Conservation (phyloP, 2,797 vertebrate genomes). For the Sciurus carolinensis region DNA sequence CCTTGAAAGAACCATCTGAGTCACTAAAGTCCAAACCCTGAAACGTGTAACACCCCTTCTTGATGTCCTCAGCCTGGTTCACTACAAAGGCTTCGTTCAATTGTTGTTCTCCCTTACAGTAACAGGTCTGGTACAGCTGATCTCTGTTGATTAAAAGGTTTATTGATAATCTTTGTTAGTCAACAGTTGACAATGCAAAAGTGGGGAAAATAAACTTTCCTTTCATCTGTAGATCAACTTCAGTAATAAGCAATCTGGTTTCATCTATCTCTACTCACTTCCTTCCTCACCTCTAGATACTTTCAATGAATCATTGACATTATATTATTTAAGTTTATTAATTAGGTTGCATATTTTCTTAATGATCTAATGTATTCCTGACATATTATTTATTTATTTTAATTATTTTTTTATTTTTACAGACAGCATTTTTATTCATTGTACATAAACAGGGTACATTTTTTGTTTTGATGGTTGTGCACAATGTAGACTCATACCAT, state of each 20-base stretch:
- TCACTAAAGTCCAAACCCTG: background rate
- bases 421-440: too few species aligned
- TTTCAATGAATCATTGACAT: background rate
- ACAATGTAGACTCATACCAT: too few species aligned
- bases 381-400: background rate
- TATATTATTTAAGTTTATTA: background rate
- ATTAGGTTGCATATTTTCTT: background rate
- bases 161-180: background rate
- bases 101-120: background rate
- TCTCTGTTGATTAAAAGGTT: background rate
- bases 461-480: too few species aligned
- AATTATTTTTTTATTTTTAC: too few species aligned
- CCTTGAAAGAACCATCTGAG: background rate
- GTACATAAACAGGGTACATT: too few species aligned
- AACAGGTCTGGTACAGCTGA: background rate
- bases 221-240: background rate
- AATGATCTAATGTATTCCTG: background rate
- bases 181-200: background rate
- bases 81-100: background rate
- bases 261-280: background rate
- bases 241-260: background rate
- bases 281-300: background rate
- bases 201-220: background rate
- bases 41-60: background rate
- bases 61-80: background rate